Evolutionary conservation across 1,140 invertebrate genomes (phyloP), one percentile per base, ranked within the genome.

Genomic region (Kradibia gibbosae): DNA sequence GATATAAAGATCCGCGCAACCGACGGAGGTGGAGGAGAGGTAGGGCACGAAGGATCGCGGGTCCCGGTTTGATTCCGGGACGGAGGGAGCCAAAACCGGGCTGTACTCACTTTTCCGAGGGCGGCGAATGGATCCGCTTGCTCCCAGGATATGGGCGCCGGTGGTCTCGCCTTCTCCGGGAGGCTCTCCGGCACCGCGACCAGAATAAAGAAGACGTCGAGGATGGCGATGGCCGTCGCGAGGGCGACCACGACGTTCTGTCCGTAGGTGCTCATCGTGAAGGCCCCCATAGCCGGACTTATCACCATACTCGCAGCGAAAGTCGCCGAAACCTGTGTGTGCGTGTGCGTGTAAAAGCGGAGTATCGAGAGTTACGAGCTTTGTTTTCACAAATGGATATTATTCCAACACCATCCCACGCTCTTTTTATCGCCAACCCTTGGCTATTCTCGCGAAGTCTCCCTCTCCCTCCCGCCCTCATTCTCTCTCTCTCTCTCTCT

Each of bases 241-340:
- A 99, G 92, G 77, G 97, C 97, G n/a, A 99, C 98, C 3, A 99
- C 98, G 78, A 99, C 92, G 88, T 96, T 97, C 87, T 98, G 96
- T 83, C 96, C 96, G 91, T 98, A 99, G 75, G 94, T 92, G 86
- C 95, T 94, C 93, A 96, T 97, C 53, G 99, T 93, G 88, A 98
- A 99, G 79, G 98, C 97, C 77, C 99, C 99, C 60, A 99, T 92
- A 15, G 98, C 98, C 28, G 99, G 99, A 83, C 97, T 99, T 84
- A 99, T 99, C 20, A 97, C 98, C 93, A 99, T 95, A 89, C 98
- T 99, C 74, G 99, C 99, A 15, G 99, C 99, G 93, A 99, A 99
- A 78, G 99, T 99, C 15, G 98, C 99, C 22, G 98, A 99, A 17
- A 96, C 95, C 94, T 95, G 48, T n/a, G n/a, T n/a, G n/a, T n/a